A percentile compares a stretch with the other conserved stretches of the same genome.
Evolutionary conservation across 1,140 invertebrate genomes (phyloP).

Genomic region (Whitmania pigra): DNA sequence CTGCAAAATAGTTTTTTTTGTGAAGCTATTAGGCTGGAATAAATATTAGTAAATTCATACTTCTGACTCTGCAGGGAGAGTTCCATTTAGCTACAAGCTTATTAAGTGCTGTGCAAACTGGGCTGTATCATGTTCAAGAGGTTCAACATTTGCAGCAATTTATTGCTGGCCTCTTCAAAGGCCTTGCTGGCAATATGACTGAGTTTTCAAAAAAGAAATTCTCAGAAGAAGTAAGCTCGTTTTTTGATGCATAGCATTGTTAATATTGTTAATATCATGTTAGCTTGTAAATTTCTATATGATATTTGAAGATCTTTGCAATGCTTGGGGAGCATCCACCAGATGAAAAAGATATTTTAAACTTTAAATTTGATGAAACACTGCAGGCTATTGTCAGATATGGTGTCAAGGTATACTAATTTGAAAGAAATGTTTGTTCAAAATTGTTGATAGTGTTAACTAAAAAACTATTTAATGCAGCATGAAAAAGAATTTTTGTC

Average conservation of each 20-base stretch:
- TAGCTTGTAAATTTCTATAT: neutral
- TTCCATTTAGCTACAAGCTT: conserved; percentile 48
- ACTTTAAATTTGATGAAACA: conserved; percentile 5
- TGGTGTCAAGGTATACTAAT: neutral
- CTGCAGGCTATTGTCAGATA: neutral
- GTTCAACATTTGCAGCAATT: conserved; percentile 51
- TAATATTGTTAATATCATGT: neutral
- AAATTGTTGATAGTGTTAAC: neutral
- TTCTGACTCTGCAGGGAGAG: conserved; percentile 45
- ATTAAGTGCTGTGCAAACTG: conserved; percentile 52
- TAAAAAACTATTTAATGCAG: too few species aligned
- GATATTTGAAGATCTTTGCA: neutral
- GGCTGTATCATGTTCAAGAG: conserved; percentile 49
- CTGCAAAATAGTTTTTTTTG: neutral
- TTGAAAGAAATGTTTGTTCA: neutral
- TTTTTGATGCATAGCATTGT: neutral
- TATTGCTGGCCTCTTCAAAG: conserved; percentile 51
- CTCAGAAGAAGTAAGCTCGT: conserved; percentile 30
- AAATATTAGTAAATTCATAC: neutral
- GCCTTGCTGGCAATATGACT: conserved; percentile 53
- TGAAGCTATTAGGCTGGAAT: neutral
- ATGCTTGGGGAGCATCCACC: neutral
- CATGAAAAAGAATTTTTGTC: too few species aligned
- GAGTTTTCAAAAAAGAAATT: conserved; percentile 47
- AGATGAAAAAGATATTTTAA: neutral